phyloP scores from a whole-genome alignment of 2,888 invertebrate species.

The Oxyteleia sp. region DNA sequence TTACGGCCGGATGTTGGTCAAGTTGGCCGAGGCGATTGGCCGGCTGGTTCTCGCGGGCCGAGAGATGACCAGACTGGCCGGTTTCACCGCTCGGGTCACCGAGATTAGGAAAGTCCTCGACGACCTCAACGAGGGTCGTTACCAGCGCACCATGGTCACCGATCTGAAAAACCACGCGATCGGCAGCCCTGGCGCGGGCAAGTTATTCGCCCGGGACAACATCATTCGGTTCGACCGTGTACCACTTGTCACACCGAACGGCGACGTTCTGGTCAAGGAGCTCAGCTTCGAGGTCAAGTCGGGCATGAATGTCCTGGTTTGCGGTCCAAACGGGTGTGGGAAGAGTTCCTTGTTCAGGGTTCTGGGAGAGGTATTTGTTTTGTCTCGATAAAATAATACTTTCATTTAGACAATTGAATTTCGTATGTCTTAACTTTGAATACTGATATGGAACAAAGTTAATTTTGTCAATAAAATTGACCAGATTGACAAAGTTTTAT shows the following conservation, averaged over 20 bases:
- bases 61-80: conserved; percentile 97
- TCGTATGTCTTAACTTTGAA: no score
- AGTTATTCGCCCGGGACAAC: conserved; percentile 94
- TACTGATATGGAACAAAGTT: no score
- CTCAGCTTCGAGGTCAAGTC: conserved; percentile 97
- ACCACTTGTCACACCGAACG: conserved; percentile 98
- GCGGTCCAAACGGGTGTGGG: conserved; percentile 99
- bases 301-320: conserved; percentile 98
- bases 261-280: conserved; percentile 96
- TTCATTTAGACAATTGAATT: no score
- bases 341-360: conserved; percentile 99
- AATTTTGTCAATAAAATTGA: no score
- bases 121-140: conserved; percentile 94
- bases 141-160: conserved; percentile 91
- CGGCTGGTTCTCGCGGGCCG: conserved; percentile 97
- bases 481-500: no score
- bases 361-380: conserved; percentile 94
- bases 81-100: conserved; percentile 97
- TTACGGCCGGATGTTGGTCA: conserved; percentile 98
- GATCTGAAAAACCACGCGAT: conserved; percentile 89
- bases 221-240: conserved; percentile 97
- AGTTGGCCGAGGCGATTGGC: conserved; percentile 99
- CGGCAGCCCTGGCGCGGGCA: conserved; percentile 91
- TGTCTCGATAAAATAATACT: no score
- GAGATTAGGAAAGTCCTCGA: conserved; percentile 95